Evolutionary conservation across 2,113 vertebrate genomes (phyloP), one percentile per base, ranked within the genome.

Genomic region (Gnathonemus echidnorhynchus): DNA sequence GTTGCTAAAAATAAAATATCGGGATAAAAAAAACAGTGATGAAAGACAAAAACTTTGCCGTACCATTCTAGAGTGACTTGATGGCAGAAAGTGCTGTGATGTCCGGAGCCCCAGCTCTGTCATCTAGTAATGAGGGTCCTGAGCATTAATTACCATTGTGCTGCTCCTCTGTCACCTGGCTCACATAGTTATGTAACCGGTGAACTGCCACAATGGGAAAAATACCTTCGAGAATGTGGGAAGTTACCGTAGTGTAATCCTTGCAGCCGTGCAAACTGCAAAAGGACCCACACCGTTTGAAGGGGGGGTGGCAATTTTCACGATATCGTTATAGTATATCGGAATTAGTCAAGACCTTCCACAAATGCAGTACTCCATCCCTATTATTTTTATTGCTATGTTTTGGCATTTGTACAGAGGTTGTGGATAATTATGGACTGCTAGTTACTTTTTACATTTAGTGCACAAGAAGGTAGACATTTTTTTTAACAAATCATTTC

Each of bases 1-100:
- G 35, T 94, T 93, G 90, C 92, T 94, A 91, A 92, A 93, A 95
- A 95, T 93, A 94, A 89, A 91, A 70, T 77, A 74, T 91, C 52
- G 88, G 90, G 89, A 91, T 91, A 92, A 93, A 93, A 70, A 70
- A 66, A 62, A 24, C 50, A 58, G 31, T 53, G 19, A 89, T 70
- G 21, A 45, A 77, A 89, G 21, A 66, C 58, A n/a, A 24, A n/a
- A 80, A 15, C 8, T 24, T 84, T 45, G 39, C 88, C 52, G 31
- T 56, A 19, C 10, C 19, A 24, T 19, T 39, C 4, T 45, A 21
- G 4, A 84, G 52, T 80, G 42, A 89, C 45, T 83, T 27, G 10
- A 21, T 52, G 24, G 8, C 24, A 77, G 45, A 62, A 53, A 24
- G 39, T 1, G 4, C 35, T 42, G 31, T 39, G 35, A 27, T 2